phyloP scores from a whole-genome alignment of 2,888 invertebrate species.

The Strigamia transsilvanica region DNA sequence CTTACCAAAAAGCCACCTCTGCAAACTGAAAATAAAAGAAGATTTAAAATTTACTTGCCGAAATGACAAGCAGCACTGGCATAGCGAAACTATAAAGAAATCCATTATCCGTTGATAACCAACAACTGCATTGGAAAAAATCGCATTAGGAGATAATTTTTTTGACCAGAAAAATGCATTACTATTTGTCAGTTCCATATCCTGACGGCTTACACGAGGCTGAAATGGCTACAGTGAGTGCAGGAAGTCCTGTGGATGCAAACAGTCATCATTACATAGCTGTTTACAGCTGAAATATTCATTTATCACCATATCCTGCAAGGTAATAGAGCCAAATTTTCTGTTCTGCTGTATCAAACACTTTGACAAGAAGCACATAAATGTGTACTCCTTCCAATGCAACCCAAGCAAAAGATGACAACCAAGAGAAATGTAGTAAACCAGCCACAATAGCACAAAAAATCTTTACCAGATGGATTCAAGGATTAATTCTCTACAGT shows the following conservation, averaged over 20 bases:
- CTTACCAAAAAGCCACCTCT: too few species aligned
- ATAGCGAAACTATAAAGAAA: neutral
- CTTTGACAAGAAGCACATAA: conserved; percentile 57
- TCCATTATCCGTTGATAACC: conserved; percentile 33
- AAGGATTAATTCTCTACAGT: neutral
- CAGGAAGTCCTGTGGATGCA: conserved; percentile 52
- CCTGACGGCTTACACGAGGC: conserved; percentile 51
- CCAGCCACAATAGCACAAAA: conserved; percentile 57
- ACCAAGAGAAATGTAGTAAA: conserved; percentile 57
- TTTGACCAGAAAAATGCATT: neutral
- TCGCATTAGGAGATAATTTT: too few species aligned
- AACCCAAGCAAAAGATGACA: conserved; percentile 57
- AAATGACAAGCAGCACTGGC: conserved; percentile 25
- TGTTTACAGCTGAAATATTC: neutral
- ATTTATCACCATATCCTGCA: conserved; percentile 56
- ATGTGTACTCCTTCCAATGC: conserved; percentile 57
- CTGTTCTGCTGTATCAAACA: conserved; percentile 56
- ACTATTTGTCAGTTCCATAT: conserved; percentile 57
- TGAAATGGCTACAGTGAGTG: conserved; percentile 41
- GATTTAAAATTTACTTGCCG: neutral
- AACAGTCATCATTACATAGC: conserved; percentile 46
- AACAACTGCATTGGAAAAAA: neutral
- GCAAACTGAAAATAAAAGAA: neutral
- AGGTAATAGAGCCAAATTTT: conserved; percentile 57
- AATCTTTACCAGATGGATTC: conserved; percentile 13